Base-by-base conservation (phyloP, 2,888 invertebrate species). In the Piscicola geometra region DNA sequence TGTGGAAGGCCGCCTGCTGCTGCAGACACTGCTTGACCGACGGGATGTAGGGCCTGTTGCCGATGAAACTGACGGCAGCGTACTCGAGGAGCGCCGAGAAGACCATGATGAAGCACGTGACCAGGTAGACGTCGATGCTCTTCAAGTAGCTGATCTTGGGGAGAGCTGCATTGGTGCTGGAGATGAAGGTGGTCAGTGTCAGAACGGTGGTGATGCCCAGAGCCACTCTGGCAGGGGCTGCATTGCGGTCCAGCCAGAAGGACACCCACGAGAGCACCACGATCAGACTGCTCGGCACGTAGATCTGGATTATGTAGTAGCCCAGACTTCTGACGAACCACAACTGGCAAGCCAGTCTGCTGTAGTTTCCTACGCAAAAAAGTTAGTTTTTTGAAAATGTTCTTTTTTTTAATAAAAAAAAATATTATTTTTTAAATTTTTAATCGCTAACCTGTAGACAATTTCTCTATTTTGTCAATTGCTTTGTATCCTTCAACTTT, bases 41-140 rank as follows among this genome's bases (percentile, higher is more conserved):
- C n/a, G n/a, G n/a, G n/a, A n/a, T n/a, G 9, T 47, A 21, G 9
- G 50, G 50, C 9, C 21, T 47, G 21, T 21, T 47, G 32, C 66
- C 72, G 1, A 96, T 93, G 88, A 97, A 97, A 81, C 95, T 95
- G 82, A 97, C 97, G 81, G 95, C 93, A 80, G 97, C 96, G 87
- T 96, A 97, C 89, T 97, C 97, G 88, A 97, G 88, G 85, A 97
- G 89, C 87, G 95, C 94, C 83, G 95, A 95, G 89, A 96, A 96
- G 86, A 96, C 96, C 95, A 96, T 96, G 86, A 96, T 93, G 92
- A 96, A 96, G 89, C 94, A 95, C 84, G 94, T 94, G 84, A 94
- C 94, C 88, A 95, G 89, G 88, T 94, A 96, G 83, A 96, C 94
- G 88, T 96, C 96, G 87, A 96, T 95, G 76, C 81, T 81, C 77